phyloP scores from a whole-genome alignment of 64 coral and sea anemone genomes.

The Actinia equina region DNA sequence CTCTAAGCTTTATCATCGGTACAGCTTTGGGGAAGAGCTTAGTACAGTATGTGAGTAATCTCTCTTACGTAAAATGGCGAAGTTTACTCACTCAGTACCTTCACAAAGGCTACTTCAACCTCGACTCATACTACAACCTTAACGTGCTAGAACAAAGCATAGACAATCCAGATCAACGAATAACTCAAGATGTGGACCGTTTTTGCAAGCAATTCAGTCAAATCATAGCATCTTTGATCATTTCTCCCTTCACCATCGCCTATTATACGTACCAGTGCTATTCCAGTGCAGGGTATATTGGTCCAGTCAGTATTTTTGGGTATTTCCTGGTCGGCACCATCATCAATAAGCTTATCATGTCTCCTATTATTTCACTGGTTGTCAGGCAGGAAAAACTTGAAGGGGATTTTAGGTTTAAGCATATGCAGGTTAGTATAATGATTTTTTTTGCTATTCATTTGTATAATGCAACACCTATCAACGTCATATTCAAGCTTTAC shows the following conservation, averaged over 20 bases:
- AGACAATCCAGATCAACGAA: slow-evolving; percentile 92
- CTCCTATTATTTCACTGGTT: slow-evolving; percentile 88
- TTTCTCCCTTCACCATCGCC: slow-evolving; percentile 86
- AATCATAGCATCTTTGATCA: slow-evolving; percentile 58
- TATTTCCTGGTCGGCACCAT: slow-evolving; percentile 86
- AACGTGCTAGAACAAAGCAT: slow-evolving; percentile 69
- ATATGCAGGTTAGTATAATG: slow-evolving; percentile 54
- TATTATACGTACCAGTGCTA: slow-evolving; percentile 99
- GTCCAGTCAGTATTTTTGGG: slow-evolving; percentile 84
- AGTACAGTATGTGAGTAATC: slow-evolving; percentile 66
- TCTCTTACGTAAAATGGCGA: slow-evolving; percentile 83
- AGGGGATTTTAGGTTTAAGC: slow-evolving; percentile 96
- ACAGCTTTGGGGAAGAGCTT: slow-evolving; percentile 67
- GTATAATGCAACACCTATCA: no score
- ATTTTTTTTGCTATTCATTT: no score
- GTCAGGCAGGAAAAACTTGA: slow-evolving; percentile 87
- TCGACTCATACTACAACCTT: slow-evolving; percentile 70
- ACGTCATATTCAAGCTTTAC: no score
- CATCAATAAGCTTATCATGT: slow-evolving; percentile 91
- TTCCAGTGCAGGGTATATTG: slow-evolving; percentile 82
- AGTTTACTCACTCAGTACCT: slow-evolving; percentile 44
- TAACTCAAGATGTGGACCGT: slow-evolving; percentile 94
- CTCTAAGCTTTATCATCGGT: slow-evolving; percentile 65
- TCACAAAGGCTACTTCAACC: slow-evolving; percentile 72
- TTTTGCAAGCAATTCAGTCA: slow-evolving; percentile 78